Conservation (phyloP, 2,888 invertebrate genomes). For the Cacoxenus indagator region DNA sequence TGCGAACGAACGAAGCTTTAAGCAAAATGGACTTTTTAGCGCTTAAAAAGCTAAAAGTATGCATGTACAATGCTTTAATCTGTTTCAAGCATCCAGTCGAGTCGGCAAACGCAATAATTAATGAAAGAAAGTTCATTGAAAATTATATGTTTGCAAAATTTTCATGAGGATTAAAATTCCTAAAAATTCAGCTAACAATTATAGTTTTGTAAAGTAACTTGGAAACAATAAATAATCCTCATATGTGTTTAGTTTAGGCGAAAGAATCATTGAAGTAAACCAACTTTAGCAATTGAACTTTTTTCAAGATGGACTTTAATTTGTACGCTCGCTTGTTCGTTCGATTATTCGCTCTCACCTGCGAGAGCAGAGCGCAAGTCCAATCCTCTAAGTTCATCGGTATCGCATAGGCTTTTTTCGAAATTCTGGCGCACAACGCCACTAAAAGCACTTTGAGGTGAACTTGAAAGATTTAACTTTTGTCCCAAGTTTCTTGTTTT, state of each 20-base stretch:
- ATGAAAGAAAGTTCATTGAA: too few relatives aligned
- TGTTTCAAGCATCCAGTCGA: too few relatives aligned
- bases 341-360: background rate
- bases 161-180: too few relatives aligned
- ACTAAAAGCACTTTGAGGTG: constrained; percentile 57
- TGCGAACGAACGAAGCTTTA: constrained; percentile 16
- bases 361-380: background rate
- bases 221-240: too few relatives aligned
- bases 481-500: constrained; percentile 52
- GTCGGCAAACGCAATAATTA: background rate
- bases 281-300: constrained; percentile 52
- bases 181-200: too few relatives aligned
- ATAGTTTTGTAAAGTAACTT: too few relatives aligned
- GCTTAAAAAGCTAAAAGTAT: background rate
- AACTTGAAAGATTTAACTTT: constrained; percentile 62
- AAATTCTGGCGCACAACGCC: background rate
- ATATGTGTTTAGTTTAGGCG: background rate
- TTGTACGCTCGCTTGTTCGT: too few relatives aligned
- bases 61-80: background rate
- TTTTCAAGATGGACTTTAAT: background rate
- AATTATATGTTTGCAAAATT: too few relatives aligned
- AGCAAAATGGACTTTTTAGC: background rate
- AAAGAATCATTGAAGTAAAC: constrained; percentile 42
- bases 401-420: background rate
- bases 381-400: background rate